Evolutionary conservation across 2,888 invertebrate genomes (phyloP).

Genomic region (Acanthosepion pharaonis): DNA sequence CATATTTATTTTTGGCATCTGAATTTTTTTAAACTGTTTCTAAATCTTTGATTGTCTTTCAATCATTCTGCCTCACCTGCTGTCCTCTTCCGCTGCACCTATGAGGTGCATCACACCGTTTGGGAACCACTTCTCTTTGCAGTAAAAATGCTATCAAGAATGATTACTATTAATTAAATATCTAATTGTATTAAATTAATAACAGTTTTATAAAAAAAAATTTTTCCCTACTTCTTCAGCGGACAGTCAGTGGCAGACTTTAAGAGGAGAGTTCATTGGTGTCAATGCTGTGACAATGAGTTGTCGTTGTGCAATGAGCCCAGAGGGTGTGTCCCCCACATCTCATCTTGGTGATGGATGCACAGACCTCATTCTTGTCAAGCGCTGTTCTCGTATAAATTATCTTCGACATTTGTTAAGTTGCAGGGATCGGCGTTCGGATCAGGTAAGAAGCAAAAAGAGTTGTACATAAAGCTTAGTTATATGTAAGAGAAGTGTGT

Average conservation of each 20-base stretch:
- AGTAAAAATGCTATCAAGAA: too few species aligned
- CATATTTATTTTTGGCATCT: too few species aligned
- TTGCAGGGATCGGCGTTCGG: slow-evolving; percentile 78
- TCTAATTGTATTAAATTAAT: too few species aligned
- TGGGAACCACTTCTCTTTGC: too few species aligned
- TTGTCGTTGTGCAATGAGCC: slow-evolving; percentile 84
- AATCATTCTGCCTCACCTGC: too few species aligned
- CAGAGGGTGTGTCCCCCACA: slow-evolving; percentile 85
- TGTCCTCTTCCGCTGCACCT: too few species aligned
- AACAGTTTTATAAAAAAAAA: background rate
- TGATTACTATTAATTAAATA: too few species aligned
- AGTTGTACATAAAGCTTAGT: too few species aligned
- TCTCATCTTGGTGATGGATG: slow-evolving; percentile 87
- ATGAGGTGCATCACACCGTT: too few species aligned
- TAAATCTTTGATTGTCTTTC: too few species aligned
- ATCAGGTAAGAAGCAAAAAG: slow-evolving; percentile 78
- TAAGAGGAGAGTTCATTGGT: slow-evolving; percentile 81
- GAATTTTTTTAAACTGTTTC: too few species aligned
- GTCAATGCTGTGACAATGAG: slow-evolving; percentile 85
- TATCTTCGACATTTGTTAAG: slow-evolving; percentile 81
- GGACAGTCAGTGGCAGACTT: slow-evolving; percentile 75
- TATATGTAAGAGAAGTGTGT: too few species aligned
- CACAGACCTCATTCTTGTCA: slow-evolving; percentile 84
- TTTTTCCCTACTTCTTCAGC: background rate
- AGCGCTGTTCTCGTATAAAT: slow-evolving; percentile 83